A percentile compares a stretch with the other conserved stretches of the same genome.
phyloP scores from a whole-genome alignment of 2,113 vertebrate species.

The Odobenus rosmarus region DNA sequence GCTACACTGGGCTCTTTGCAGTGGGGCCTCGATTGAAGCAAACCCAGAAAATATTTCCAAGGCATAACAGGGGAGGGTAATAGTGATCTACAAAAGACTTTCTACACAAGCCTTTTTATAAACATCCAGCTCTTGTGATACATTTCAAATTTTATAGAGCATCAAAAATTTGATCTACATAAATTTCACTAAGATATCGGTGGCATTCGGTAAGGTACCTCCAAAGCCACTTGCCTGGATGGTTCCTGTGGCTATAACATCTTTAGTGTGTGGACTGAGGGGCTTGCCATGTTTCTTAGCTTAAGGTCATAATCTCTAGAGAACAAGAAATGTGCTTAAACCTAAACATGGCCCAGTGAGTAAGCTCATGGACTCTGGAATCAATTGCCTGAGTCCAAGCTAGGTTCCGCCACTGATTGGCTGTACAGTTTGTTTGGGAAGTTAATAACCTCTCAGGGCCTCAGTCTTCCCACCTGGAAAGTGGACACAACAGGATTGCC shows the following conservation, averaged over 20 bases:
- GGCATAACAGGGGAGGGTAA: background rate
- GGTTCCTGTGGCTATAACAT: background rate
- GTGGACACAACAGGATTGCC: background rate
- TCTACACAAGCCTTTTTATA: background rate
- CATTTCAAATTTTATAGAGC: background rate
- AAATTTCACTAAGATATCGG: background rate
- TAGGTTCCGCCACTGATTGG: background rate
- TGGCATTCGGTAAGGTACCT: background rate
- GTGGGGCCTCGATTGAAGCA: background rate
- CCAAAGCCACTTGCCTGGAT: background rate
- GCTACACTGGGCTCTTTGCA: background rate
- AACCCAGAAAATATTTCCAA: background rate
- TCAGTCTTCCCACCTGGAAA: background rate
- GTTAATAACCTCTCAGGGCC: background rate
- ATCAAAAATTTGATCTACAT: constrained; percentile 22
- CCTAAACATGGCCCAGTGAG: no score
- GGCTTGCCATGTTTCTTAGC: background rate
- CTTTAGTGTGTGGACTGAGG: background rate
- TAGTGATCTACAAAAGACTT: background rate
- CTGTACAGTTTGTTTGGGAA: background rate
- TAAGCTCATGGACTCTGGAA: background rate
- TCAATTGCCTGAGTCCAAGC: background rate
- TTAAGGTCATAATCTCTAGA: background rate
- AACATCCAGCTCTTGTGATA: background rate
- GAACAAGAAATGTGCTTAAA: background rate